These are phyloP conservation scores for Parapsyche elsis DNA, from an alignment of 1,140 invertebrate genomes.

Conservation along the genomic window DNA sequence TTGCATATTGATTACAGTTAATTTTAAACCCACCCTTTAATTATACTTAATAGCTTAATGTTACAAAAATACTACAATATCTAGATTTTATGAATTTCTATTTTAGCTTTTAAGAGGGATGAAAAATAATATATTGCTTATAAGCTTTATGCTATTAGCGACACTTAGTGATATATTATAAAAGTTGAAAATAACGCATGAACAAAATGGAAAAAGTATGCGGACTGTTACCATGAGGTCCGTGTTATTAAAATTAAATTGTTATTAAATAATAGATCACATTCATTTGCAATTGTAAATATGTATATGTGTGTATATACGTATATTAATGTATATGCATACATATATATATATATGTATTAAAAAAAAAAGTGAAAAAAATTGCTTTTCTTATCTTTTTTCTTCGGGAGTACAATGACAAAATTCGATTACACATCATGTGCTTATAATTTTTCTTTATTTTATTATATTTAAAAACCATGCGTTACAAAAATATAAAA, in stretches of 20 bases:
- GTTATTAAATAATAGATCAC: constrained; percentile 66
- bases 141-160: constrained; percentile 62
- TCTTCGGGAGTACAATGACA: constrained; percentile 53
- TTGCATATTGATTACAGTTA: constrained; percentile 48
- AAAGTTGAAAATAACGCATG: constrained; percentile 63
- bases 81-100: constrained; percentile 53
- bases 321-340: constrained; percentile 58
- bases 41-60: constrained; percentile 47
- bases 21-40: constrained; percentile 29
- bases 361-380: constrained; percentile 21
- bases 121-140: constrained; percentile 53
- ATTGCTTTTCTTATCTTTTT: constrained; percentile 35
- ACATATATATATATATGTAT: constrained; percentile 22
- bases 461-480: constrained; percentile 9
- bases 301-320: constrained; percentile 39
- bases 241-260: constrained; percentile 66
- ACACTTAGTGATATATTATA: constrained; percentile 64
- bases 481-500: constrained; percentile 17
- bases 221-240: constrained; percentile 59
- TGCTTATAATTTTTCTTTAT: not conserved
- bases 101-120: constrained; percentile 49
- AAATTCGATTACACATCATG: not conserved
- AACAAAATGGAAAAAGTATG: constrained; percentile 54
- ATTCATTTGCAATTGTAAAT: constrained; percentile 58
- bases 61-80: constrained; percentile 45